Percentiles rank a stretch among this genome's conserved stretches.
Evolutionary conservation across 2,113 vertebrate genomes (phyloP).

Genomic region (Vulpes vulpes): DNA sequence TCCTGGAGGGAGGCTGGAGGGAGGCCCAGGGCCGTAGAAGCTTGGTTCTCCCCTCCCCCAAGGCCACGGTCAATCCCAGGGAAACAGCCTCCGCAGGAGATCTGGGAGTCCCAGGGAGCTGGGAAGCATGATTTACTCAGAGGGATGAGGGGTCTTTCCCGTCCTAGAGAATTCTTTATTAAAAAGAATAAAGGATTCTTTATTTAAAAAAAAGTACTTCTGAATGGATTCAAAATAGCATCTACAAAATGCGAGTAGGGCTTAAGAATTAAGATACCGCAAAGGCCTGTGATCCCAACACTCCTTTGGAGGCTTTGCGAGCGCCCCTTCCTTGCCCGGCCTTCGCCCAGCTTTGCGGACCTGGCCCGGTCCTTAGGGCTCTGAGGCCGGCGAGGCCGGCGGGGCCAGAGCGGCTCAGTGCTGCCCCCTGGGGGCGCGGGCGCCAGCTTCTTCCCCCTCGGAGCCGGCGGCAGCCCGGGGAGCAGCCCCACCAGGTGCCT

Average conservation of each 20-base stretch:
- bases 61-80: background rate
- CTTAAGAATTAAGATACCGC: background rate
- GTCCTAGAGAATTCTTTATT: background rate
- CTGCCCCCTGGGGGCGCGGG: constrained; percentile 71
- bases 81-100: background rate
- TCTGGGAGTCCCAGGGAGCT: background rate
- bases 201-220: background rate
- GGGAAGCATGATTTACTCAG: background rate
- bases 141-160: background rate
- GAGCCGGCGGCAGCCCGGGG: accelerated
- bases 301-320: background rate
- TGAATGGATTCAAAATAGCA: background rate
- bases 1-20: background rate
- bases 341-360: background rate
- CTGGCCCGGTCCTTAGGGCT: background rate
- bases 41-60: too few species aligned
- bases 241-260: background rate
- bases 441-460: accelerated
- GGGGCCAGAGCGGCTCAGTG: constrained; percentile 40
- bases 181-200: background rate
- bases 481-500: too few species aligned
- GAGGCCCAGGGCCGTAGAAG: accelerated
- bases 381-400: accelerated
- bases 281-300: background rate
- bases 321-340: accelerated